phyloP scores from a whole-genome alignment of 2,888 invertebrate species.

The Caprella mutica region DNA sequence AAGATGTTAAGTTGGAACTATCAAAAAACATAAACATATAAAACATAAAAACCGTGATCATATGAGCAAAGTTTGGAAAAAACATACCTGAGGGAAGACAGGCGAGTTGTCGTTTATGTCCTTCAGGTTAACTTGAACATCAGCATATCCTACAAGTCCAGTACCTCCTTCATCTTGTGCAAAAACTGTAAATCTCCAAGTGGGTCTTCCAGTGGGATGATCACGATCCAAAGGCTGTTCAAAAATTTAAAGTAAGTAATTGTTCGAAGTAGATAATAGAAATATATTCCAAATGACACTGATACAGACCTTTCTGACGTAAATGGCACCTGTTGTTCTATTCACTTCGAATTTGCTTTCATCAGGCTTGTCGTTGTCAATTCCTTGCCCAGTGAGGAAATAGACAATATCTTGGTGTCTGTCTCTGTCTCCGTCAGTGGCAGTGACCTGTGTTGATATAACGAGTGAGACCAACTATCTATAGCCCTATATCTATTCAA shows the following conservation, averaged over 20 bases:
- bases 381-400: constrained; percentile 87
- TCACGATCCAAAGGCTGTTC: constrained; percentile 83
- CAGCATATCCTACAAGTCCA: constrained; percentile 89
- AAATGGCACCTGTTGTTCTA: constrained; percentile 88
- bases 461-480: no score
- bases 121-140: constrained; percentile 91
- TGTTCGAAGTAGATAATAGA: no score
- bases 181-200: constrained; percentile 91
- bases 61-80: not conserved
- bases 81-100: constrained; percentile 57
- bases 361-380: constrained; percentile 85
- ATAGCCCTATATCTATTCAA: no score
- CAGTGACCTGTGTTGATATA: constrained; percentile 85
- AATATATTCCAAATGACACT: constrained; percentile 2
- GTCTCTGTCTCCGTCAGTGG: constrained; percentile 90
- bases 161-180: constrained; percentile 93
- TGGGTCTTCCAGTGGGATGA: constrained; percentile 88
- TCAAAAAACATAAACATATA: not conserved
- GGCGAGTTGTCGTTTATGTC: constrained; percentile 97
- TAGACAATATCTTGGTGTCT: constrained; percentile 90
- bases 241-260: constrained; percentile 37
- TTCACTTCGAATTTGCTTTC: constrained; percentile 96
- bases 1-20: not conserved
- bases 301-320: constrained; percentile 71
- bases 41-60: not conserved